A percentile compares a stretch with the other conserved stretches of the same genome.
Evolutionary conservation across 2,797 vertebrate genomes (phyloP).

Genomic region (Melanotaenia trifasciata): DNA sequence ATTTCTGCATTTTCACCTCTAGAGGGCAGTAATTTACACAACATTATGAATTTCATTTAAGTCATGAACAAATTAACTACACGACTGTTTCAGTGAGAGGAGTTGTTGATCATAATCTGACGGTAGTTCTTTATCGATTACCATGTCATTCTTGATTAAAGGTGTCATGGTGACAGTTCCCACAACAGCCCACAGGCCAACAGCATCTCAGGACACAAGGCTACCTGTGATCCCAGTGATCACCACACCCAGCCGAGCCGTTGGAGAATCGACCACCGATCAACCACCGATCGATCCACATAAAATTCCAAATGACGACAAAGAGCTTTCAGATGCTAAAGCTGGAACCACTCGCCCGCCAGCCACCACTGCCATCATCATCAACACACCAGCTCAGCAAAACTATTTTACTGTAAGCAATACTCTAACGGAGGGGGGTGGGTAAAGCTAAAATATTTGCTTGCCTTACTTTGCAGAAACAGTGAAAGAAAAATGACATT

Average conservation of each 20-base stretch:
- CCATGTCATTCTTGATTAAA: neutral
- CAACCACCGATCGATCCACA: no score
- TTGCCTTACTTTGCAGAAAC: neutral
- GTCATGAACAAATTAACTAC: no score
- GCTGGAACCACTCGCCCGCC: rapidly evolving
- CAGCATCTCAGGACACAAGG: neutral
- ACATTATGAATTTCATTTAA: no score
- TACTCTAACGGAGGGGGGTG: rapidly evolving
- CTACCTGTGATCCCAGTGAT: neutral
- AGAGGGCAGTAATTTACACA: no score
- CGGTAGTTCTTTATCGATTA: no score
- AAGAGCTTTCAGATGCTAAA: rapidly evolving
- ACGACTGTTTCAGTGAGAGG: no score
- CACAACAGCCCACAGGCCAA: neutral
- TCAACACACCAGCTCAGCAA: rapidly evolving
- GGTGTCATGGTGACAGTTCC: neutral
- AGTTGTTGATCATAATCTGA: no score
- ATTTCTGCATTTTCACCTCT: no score
- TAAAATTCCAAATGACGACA: no score
- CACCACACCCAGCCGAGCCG: no score
- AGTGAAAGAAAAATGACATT: neutral
- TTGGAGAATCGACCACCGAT: rapidly evolving
- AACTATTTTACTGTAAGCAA: conserved; percentile 27
- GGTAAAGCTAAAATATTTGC: neutral
- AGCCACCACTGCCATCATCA: rapidly evolving